Conservation (phyloP, 30 jellyfish, hydroid and myxozoan genomes). For the Chrysaora quinquecirrha region DNA sequence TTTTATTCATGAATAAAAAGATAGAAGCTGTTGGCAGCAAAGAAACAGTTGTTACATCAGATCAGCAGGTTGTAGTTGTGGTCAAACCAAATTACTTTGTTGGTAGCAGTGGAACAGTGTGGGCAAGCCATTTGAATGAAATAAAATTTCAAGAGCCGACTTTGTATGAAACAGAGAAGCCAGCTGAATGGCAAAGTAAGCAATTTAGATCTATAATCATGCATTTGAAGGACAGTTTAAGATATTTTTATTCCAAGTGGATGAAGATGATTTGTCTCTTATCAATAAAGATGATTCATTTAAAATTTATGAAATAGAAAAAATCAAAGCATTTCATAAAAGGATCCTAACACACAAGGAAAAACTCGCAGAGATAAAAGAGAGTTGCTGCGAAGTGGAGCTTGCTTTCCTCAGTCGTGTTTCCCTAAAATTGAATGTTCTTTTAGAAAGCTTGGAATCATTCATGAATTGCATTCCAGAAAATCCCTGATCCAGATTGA, state of each 20-base stretch:
- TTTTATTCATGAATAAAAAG: background rate
- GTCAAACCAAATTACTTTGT: background rate
- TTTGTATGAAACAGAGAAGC: background rate
- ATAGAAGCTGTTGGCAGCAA: background rate
- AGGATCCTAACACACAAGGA: background rate
- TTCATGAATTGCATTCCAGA: background rate
- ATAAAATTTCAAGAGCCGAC: background rate
- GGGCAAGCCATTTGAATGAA: slow-evolving; percentile 1
- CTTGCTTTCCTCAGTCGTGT: background rate
- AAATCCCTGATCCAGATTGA: background rate
- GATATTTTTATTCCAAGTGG: background rate
- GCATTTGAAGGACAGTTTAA: background rate
- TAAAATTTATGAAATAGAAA: background rate
- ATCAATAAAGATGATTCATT: background rate
- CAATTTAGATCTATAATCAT: background rate
- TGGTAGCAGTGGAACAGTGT: slow-evolving; percentile 10
- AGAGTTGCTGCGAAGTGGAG: background rate
- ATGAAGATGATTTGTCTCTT: slow-evolving; percentile 2
- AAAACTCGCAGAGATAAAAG: background rate
- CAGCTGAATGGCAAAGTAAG: slow-evolving; percentile 18
- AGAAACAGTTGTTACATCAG: background rate
- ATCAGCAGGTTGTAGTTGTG: background rate
- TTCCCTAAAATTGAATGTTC: background rate
- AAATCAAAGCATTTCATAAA: background rate
- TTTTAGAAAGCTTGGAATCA: background rate